These are phyloP conservation scores for Rhynchopsitta pachyrhyncha DNA, from an alignment of 2,113 vertebrate species.

Conservation along the genomic window DNA sequence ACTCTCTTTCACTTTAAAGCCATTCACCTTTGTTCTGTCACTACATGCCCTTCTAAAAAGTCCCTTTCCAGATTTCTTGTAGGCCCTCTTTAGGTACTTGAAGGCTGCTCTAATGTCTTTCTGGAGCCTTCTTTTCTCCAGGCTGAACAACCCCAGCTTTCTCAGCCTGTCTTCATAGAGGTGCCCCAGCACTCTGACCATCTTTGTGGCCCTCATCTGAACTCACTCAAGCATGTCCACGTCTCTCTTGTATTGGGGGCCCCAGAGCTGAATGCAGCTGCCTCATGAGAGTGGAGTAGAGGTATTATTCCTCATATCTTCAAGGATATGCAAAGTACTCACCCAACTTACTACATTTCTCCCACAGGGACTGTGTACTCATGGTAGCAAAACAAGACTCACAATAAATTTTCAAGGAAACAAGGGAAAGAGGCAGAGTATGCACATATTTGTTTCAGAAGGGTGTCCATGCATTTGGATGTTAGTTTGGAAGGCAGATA, in stretches of 20 bases:
- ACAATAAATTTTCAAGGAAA: not conserved
- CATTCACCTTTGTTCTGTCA: not conserved
- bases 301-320: not conserved
- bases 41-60: not conserved
- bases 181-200: not conserved
- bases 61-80: not conserved
- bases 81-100: not conserved
- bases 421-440: not conserved
- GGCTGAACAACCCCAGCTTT: not conserved
- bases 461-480: rapidly evolving
- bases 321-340: not conserved
- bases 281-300: not conserved
- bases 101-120: not conserved
- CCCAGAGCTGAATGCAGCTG: not conserved
- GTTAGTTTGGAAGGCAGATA: not conserved
- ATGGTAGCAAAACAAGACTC: not conserved
- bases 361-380: too few relatives aligned
- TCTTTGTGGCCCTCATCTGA: not conserved
- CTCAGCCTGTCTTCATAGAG: not conserved
- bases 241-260: not conserved
- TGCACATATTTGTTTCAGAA: not conserved
- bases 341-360: not conserved
- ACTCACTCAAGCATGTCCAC: not conserved
- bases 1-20: not conserved
- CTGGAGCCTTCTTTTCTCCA: not conserved